phyloP scores from a whole-genome alignment of 2,113 vertebrate species.

The Lathamus discolor region DNA sequence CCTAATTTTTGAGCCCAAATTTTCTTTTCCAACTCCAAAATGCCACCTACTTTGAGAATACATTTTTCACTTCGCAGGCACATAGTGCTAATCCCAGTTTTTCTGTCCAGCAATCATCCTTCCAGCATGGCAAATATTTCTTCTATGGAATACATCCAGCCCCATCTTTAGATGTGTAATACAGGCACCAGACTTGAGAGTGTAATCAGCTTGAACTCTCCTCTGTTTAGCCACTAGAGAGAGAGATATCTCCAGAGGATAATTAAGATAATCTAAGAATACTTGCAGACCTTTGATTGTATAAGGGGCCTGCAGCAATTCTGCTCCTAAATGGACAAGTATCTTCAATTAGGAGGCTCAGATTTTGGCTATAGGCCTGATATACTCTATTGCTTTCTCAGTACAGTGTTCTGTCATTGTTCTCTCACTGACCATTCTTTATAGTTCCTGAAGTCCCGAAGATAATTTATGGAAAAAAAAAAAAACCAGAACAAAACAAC shows the following conservation, averaged over 20 bases:
- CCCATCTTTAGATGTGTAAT: neutral
- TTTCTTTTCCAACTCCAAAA: neutral
- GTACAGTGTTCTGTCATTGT: neutral
- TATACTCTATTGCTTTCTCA: neutral
- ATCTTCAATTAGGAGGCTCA: neutral
- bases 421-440: neutral
- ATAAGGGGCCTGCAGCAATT: neutral
- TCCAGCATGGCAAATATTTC: neutral
- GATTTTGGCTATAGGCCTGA: neutral
- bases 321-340: neutral
- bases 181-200: neutral
- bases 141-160: neutral
- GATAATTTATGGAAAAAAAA: neutral
- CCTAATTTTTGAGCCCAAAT: neutral
- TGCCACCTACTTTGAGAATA: neutral
- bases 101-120: neutral
- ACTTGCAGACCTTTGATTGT: neutral
- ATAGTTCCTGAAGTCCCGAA: neutral
- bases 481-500: neutral
- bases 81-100: neutral
- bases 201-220: neutral
- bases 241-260: neutral
- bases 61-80: neutral
- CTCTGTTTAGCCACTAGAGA: neutral
- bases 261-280: neutral